Conservation (phyloP, 2,888 invertebrate genomes). For the Diplolepis rosae region DNA sequence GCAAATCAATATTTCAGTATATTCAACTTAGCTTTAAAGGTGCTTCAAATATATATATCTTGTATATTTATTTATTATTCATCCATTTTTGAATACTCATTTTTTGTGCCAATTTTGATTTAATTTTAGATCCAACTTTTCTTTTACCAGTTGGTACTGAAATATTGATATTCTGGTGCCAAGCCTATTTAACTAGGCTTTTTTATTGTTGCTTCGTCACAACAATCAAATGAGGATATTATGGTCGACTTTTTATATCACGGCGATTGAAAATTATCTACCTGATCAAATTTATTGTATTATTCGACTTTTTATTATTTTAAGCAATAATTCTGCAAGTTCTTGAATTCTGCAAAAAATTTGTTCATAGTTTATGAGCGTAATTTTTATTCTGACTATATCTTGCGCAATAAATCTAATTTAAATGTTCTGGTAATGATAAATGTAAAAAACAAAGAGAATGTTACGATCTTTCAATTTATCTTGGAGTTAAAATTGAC, state of each 20-base stretch:
- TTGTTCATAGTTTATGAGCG: too few relatives aligned
- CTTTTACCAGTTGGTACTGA: conserved; percentile 11
- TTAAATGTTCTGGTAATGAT: too few relatives aligned
- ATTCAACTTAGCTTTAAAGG: background rate
- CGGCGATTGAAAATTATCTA: background rate
- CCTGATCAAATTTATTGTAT: too few relatives aligned
- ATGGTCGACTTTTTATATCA: conserved; percentile 19
- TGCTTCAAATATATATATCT: conserved; percentile 1
- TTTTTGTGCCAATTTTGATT: conserved; percentile 22
- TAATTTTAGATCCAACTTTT: background rate
- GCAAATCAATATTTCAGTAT: conserved; percentile 26
- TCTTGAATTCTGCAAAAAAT: too few relatives aligned
- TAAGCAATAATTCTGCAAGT: too few relatives aligned
- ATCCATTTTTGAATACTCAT: conserved; percentile 18
- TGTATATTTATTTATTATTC: conserved; percentile 10
- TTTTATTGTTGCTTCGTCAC: conserved; percentile 26
- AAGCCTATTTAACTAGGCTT: background rate
- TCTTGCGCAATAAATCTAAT: too few relatives aligned
- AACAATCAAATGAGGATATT: conserved; percentile 29
- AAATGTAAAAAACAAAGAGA: too few relatives aligned
- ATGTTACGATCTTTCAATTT: too few relatives aligned
- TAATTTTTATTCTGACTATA: too few relatives aligned
- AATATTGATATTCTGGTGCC: conserved; percentile 25
- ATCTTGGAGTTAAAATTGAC: too few relatives aligned
- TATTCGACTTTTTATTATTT: too few relatives aligned